Base-by-base conservation (phyloP, 1,140 invertebrate genomes). In the Wiebesia pumilae region DNA sequence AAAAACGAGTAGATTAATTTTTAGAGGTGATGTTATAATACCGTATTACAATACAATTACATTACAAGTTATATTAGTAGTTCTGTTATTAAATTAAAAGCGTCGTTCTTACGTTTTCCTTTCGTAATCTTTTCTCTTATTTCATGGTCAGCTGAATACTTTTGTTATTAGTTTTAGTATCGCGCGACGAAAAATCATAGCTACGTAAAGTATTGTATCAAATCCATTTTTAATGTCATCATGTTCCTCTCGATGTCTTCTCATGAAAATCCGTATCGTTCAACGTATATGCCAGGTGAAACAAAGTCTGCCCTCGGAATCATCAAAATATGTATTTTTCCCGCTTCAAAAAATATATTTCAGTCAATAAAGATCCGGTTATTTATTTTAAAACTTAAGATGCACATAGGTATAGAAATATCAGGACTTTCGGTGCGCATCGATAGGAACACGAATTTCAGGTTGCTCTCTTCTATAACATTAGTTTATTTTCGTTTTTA, bases 11-110 rank as follows among this genome's bases (percentile, higher is more conserved):
- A 87, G 87, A 88, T 90, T 90, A 90, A 90, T 88, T 90, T 88
- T 89, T 89, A 87, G 69, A 89, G 88, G 85, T 89, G 89, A 88
- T 80, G 87, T 91, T 92, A 91, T 88, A 90, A 91, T 91, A 91
- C 89, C 90, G 89, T 90, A 89, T 90, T 91, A 92, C 90, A 90
- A 90, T 92, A 92, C 89, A 90, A 90, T 88, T 92, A 91, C 90
- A 91, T 89, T 91, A 91, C 88, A 90, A 89, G 87, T 92, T 92
- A 90, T 87, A 90, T 90, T 91, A 90, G 89, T 91, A 90, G 88
- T 90, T 83, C 88, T 89, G 89, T 90, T 91, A 91, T 90, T 91
- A 91, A 91, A 92, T 92, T 89, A 90, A 90, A 92, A 91, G 90
- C 90, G 90, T 92, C 89, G 89, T 88, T 90, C 89, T 89, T 88